Evolutionary conservation across 2,113 vertebrate species (phyloP).

Genomic region (Prochilodus magdalenae): DNA sequence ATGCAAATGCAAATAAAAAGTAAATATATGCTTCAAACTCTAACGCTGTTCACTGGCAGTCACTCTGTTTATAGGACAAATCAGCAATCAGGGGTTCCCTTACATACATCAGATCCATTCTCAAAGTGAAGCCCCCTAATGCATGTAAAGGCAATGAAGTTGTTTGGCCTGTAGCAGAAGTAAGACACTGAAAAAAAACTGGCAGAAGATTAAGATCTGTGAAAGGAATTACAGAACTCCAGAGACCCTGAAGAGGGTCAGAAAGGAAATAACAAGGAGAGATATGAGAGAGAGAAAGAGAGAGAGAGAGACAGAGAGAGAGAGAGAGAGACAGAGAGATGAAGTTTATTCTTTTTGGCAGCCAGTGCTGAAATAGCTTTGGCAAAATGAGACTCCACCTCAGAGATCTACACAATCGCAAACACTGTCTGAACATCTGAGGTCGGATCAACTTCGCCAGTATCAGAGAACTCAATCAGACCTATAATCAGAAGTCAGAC

Average conservation of each 20-base stretch:
- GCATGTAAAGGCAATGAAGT: slow-evolving; percentile 3
- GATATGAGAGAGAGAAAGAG: not conserved
- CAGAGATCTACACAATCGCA: not conserved
- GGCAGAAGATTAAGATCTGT: slow-evolving; percentile 60
- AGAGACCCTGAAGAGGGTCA: slow-evolving; percentile 40
- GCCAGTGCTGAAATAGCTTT: not conserved
- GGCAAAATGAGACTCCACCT: slow-evolving; percentile 5
- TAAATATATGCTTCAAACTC: slow-evolving; percentile 31
- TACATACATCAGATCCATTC: slow-evolving; percentile 6
- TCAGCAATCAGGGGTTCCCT: not conserved
- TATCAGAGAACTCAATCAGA: not conserved
- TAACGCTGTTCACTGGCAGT: slow-evolving; percentile 6
- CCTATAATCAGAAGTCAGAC: not conserved
- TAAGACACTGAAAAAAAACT: slow-evolving; percentile 3
- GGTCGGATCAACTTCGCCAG: not conserved
- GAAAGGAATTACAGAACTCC: slow-evolving; percentile 56
- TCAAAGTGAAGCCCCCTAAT: not conserved
- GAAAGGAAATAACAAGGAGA: slow-evolving; percentile 47
- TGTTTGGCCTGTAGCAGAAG: not conserved
- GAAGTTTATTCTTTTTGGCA: slow-evolving; percentile 13
- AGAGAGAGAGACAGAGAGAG: not conserved
- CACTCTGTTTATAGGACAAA: slow-evolving; percentile 18
- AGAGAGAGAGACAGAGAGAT: not conserved
- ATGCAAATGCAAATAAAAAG: slow-evolving; percentile 33
- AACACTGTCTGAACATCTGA: not conserved